Conservation (phyloP, 2,113 vertebrate genomes). For the Dromiciops gliroides region DNA sequence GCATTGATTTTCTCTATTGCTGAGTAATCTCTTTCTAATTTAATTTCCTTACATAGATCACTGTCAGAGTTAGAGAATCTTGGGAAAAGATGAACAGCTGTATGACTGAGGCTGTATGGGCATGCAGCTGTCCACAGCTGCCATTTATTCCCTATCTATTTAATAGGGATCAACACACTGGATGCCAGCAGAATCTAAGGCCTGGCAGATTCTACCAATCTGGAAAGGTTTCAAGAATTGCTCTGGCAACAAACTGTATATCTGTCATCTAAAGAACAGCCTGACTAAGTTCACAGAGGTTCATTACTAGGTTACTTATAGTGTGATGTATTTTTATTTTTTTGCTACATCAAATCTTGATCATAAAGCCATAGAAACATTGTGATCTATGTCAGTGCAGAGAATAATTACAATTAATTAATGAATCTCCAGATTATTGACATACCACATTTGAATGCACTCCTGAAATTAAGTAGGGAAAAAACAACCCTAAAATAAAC, state of each 20-base stretch:
- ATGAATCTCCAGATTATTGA: not conserved
- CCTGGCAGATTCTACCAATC: not conserved
- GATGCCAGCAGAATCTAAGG: not conserved
- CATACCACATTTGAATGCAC: not conserved
- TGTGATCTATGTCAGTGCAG: not conserved
- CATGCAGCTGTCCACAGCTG: not conserved
- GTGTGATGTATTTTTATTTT: not conserved
- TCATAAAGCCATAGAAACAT: not conserved
- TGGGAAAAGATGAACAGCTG: not conserved
- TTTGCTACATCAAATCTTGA: not conserved
- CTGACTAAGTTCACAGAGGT: not conserved
- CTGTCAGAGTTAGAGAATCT: not conserved
- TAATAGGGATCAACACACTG: not conserved
- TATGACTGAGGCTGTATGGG: not conserved
- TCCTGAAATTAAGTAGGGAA: not conserved
- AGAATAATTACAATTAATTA: not conserved
- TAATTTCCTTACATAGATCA: not conserved
- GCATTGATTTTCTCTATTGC: not conserved
- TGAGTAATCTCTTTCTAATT: not conserved
- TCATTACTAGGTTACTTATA: not conserved
- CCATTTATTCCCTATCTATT: not conserved
- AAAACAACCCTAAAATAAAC: not conserved
- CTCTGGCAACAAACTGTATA: not conserved
- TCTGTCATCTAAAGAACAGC: not conserved
- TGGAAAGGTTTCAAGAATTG: not conserved